A percentile compares a stretch with the other conserved stretches of the same genome.
Evolutionary conservation across 2,888 invertebrate species (phyloP).

Genomic region (Alcis repandata): DNA sequence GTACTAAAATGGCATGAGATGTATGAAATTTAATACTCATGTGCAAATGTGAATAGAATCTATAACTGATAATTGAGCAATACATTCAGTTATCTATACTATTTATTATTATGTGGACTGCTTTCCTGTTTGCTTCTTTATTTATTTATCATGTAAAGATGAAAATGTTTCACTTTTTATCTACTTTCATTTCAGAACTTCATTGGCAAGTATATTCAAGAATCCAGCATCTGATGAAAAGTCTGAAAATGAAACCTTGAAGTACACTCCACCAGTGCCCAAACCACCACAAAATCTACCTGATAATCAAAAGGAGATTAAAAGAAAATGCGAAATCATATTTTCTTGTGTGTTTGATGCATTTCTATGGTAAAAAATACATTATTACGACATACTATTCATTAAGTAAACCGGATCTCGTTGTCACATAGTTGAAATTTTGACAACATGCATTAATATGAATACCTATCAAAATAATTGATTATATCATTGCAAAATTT

Average conservation of each 20-base stretch:
- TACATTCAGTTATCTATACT: background rate
- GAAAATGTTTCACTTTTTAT: too few relatives aligned
- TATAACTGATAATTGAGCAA: too few relatives aligned
- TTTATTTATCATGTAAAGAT: too few relatives aligned
- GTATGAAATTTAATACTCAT: too few relatives aligned
- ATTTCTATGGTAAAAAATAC: slow-evolving; percentile 74
- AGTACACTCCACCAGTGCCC: slow-evolving; percentile 68
- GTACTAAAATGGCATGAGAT: too few relatives aligned
- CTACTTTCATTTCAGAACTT: slow-evolving; percentile 64
- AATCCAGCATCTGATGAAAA: slow-evolving; percentile 50
- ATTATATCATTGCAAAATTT: too few relatives aligned
- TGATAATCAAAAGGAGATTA: slow-evolving; percentile 51
- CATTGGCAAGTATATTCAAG: slow-evolving; percentile 76
- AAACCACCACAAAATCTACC: slow-evolving; percentile 44
- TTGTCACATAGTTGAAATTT: background rate
- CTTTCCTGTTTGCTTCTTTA: background rate
- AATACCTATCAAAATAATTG: background rate
- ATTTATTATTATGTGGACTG: background rate
- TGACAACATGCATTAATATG: too few relatives aligned
- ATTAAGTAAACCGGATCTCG: background rate
- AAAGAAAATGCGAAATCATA: slow-evolving; percentile 62
- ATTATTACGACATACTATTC: background rate
- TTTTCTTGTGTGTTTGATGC: slow-evolving; percentile 72
- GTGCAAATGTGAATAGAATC: too few relatives aligned
- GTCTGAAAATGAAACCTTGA: slow-evolving; percentile 67